These are phyloP conservation scores for Rhynchomys soricoides DNA, from an alignment of 2,113 vertebrate genomes.

Conservation along the genomic window DNA sequence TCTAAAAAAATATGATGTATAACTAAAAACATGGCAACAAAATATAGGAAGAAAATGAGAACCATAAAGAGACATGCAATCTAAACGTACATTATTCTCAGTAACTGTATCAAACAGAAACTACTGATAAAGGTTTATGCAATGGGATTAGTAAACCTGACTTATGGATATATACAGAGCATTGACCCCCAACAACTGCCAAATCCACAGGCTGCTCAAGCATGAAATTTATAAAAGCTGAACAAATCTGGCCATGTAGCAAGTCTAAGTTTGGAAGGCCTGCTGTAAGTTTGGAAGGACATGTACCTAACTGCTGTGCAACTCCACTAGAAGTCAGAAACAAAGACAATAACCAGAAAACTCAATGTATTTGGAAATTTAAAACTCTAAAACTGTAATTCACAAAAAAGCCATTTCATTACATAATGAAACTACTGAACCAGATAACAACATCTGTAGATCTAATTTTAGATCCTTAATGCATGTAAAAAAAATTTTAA, in stretches of 20 bases:
- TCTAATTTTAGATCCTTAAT: conserved; percentile 34
- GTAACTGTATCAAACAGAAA: conserved; percentile 12
- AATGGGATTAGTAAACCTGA: not conserved
- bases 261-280: not conserved
- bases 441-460: conserved; percentile 27
- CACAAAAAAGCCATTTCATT: conserved; percentile 37
- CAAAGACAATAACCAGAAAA: conserved; percentile 32
- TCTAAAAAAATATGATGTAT: not conserved
- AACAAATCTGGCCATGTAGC: not conserved
- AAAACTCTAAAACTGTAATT: conserved; percentile 12
- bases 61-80: not conserved
- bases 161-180: not conserved
- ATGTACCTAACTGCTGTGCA: not conserved
- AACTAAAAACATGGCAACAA: conserved; percentile 28
- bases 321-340: conserved; percentile 20
- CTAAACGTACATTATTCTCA: not conserved
- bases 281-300: not conserved
- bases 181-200: not conserved
- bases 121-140: not conserved
- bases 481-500: conserved; percentile 13
- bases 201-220: not conserved
- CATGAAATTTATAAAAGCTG: not conserved
- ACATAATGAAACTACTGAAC: conserved; percentile 41
- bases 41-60: not conserved
- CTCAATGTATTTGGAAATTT: not conserved